Percentiles rank a stretch among this genome's conserved stretches.
phyloP scores from a whole-genome alignment of 2,888 invertebrate species.

The Schizotus pectinicornis region DNA sequence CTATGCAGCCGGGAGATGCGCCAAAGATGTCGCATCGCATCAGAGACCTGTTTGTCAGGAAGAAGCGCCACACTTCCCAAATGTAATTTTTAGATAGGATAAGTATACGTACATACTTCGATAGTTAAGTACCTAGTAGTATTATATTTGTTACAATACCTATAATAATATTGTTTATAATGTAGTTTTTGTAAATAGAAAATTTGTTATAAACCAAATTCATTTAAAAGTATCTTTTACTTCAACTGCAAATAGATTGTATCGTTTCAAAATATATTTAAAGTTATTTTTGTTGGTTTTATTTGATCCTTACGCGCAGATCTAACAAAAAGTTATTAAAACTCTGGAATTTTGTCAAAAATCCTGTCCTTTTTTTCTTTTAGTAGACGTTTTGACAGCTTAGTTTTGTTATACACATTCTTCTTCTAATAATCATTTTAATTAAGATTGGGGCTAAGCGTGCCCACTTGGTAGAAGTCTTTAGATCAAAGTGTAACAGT shows the following conservation, averaged over 20 bases:
- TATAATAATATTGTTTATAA: not conserved
- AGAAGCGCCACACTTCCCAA: constrained; percentile 64
- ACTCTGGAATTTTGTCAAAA: no score
- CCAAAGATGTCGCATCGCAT: constrained; percentile 68
- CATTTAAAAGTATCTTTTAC: constrained; percentile 1
- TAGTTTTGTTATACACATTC: no score
- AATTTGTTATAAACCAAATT: no score
- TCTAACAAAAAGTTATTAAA: no score
- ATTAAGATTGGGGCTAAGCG: no score
- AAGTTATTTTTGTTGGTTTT: constrained; percentile 2
- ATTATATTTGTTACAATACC: constrained; percentile 3
- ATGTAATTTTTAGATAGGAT: constrained; percentile 51
- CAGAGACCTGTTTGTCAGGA: constrained; percentile 65
- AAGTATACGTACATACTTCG: not conserved
- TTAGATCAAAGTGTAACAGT: no score
- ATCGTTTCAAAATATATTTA: constrained; percentile 12
- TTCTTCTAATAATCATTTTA: no score
- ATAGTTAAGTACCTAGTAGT: constrained; percentile 8
- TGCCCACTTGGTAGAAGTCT: no score
- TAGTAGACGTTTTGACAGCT: no score
- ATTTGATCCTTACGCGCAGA: no score
- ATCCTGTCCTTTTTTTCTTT: no score
- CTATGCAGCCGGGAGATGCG: constrained; percentile 57
- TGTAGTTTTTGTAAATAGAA: not conserved
- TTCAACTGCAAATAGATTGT: constrained; percentile 14